Percentiles rank a stretch among this genome's conserved stretches.
These are phyloP conservation scores for Bombycilla garrulus DNA, from an alignment of 2,113 vertebrate species.

Conservation along the genomic window DNA sequence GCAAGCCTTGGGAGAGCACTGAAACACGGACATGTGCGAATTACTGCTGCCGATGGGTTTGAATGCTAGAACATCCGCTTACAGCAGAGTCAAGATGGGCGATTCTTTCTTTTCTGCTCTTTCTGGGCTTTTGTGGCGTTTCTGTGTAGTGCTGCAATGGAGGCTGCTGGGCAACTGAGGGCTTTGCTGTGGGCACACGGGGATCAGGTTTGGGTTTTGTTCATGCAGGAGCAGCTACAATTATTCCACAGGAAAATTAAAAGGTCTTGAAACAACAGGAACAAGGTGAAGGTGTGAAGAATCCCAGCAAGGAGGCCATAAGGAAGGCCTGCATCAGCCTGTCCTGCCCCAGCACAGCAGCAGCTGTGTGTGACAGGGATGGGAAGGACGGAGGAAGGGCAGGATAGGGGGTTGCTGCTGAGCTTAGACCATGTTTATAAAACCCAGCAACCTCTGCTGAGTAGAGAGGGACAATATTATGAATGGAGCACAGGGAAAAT, in stretches of 20 bases:
- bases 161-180: fast-evolving
- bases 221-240: neutral
- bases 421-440: neutral
- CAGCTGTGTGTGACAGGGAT: neutral
- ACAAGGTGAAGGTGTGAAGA: neutral
- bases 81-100: neutral
- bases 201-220: neutral
- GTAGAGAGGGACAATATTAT: neutral
- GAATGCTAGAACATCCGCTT: conserved; percentile 1
- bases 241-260: neutral
- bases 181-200: fast-evolving
- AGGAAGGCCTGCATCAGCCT: neutral
- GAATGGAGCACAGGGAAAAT: neutral
- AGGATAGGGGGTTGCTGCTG: fast-evolving
- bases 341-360: neutral
- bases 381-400: neutral
- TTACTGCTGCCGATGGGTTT: neutral
- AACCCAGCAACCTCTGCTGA: neutral
- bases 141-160: neutral
- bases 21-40: neutral
- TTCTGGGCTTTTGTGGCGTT: neutral
- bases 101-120: neutral
- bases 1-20: neutral
- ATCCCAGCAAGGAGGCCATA: neutral
- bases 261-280: neutral